phyloP scores from a whole-genome alignment of 2,888 invertebrate species.

The Galerucella pusilla region DNA sequence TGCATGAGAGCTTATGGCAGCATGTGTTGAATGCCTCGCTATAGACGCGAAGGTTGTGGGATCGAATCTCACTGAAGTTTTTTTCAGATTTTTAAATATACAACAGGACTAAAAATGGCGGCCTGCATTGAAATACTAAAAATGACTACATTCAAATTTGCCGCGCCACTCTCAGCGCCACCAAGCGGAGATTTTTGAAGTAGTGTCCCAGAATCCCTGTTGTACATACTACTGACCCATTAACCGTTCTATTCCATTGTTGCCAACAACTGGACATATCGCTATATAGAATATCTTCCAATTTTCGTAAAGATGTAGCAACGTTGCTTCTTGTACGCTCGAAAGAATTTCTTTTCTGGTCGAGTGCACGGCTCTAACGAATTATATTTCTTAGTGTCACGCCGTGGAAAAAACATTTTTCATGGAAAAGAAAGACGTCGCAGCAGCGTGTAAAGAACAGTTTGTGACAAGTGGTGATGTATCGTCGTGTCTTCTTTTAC shows the following conservation, averaged over 20 bases:
- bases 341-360: conserved; percentile 41
- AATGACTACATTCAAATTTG: no score
- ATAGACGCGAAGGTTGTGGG: no score
- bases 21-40: no score
- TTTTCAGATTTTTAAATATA: no score
- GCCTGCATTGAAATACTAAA: no score
- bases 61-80: no score
- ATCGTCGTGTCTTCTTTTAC: conserved; percentile 25
- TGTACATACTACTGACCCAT: no score
- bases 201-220: no score
- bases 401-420: conserved; percentile 37
- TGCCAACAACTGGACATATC: conserved; percentile 13
- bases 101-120: no score
- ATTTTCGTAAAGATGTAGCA: neutral
- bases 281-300: neutral
- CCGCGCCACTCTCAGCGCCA: no score
- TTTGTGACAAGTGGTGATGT: conserved; percentile 33
- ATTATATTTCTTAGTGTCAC: conserved; percentile 34
- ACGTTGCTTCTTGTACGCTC: conserved; percentile 30
- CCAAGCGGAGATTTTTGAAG: no score
- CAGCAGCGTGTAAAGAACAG: neutral
- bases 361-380: conserved; percentile 36
- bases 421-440: conserved; percentile 22
- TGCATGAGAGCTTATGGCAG: no score
- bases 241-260: conserved; percentile 51